phyloP scores from a whole-genome alignment of 2,797 vertebrate genomes.

The Chiloscyllium punctatum region DNA sequence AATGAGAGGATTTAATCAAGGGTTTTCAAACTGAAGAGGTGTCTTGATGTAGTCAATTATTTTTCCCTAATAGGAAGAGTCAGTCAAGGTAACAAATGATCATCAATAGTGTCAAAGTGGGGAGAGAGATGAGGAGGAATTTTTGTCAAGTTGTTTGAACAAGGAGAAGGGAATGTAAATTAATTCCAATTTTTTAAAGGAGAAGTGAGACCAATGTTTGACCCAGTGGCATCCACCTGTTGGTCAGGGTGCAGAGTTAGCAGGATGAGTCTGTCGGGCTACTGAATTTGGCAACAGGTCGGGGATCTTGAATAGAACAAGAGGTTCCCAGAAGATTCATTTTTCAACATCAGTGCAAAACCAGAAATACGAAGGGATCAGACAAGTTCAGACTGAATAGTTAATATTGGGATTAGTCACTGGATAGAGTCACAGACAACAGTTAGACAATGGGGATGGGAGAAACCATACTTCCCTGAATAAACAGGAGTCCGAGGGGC shows the following conservation, averaged over 20 bases:
- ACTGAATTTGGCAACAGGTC: not conserved
- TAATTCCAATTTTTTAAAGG: not conserved
- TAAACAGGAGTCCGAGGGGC: not conserved
- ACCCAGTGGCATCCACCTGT: not conserved
- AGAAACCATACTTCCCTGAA: not conserved
- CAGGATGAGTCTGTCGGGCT: not conserved
- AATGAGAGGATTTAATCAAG: not conserved
- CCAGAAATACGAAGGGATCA: not conserved
- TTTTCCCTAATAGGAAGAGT: not conserved
- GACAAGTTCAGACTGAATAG: not conserved
- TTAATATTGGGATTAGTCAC: not conserved
- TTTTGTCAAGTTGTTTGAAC: not conserved
- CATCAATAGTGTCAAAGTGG: not conserved
- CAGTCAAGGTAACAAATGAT: not conserved
- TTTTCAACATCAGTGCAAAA: not conserved
- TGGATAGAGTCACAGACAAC: not conserved
- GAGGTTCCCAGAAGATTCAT: not conserved
- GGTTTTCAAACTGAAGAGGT: not conserved
- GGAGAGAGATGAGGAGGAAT: not conserved
- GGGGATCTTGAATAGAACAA: not conserved
- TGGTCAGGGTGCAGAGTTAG: not conserved
- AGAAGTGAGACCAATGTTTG: not conserved
- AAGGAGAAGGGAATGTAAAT: not conserved
- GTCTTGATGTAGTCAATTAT: not conserved
- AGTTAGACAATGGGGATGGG: not conserved